A percentile compares a stretch with the other conserved stretches of the same genome.
Conservation (phyloP, 2,888 invertebrate species). For the Clitarchus hookeri region DNA sequence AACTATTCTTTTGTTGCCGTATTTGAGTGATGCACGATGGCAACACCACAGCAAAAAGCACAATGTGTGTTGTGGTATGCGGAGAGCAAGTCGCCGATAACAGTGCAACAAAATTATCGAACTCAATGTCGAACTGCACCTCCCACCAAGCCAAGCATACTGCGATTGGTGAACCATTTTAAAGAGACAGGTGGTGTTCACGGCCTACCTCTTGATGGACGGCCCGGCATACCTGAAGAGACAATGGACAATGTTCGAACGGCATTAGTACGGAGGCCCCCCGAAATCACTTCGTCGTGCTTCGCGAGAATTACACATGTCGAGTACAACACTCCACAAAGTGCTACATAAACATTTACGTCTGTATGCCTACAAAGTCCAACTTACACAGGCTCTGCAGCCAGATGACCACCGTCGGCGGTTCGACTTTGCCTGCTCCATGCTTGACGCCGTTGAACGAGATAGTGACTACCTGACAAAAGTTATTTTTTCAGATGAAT, state of each 20-base stretch:
- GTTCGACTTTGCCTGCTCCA: conserved; percentile 31
- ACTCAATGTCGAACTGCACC: no score
- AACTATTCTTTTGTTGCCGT: no score
- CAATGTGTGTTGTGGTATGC: no score
- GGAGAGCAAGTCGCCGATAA: no score
- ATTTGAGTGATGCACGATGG: no score
- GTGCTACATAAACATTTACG: conserved; percentile 32
- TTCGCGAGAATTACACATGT: conserved; percentile 32
- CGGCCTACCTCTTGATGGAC: background rate
- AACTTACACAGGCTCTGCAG: conserved; percentile 34
- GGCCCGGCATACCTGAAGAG: background rate
- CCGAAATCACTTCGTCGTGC: conserved; percentile 34
- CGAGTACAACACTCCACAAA: conserved; percentile 32
- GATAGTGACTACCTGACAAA: conserved; percentile 33
- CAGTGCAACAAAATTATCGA: no score
- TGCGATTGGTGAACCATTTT: background rate
- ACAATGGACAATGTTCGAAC: background rate
- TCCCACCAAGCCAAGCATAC: no score
- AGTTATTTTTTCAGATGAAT: conserved; percentile 36
- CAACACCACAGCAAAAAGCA: no score
- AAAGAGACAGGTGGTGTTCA: background rate
- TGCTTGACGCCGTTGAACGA: conserved; percentile 34
- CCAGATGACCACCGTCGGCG: conserved; percentile 34
- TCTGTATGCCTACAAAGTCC: conserved; percentile 31
- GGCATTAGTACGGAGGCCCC: conserved; percentile 30